Conservation (phyloP, 2,113 vertebrate species). For the Leuciscus idus region DNA sequence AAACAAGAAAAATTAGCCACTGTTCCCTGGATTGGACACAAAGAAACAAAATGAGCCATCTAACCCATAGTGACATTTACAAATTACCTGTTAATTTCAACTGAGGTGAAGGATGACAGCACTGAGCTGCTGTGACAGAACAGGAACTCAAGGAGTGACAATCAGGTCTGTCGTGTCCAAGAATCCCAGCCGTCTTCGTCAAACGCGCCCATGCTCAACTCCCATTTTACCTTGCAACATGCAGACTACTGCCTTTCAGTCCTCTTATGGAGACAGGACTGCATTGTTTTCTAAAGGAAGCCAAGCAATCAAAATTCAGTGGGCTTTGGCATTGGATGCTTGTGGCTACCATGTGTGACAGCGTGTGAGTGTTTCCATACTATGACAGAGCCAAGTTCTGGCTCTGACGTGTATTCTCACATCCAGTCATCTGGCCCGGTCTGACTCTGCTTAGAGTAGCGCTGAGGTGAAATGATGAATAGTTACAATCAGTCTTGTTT, state of each 20-base stretch:
- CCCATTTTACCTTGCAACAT: constrained; percentile 56
- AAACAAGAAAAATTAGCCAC: constrained; percentile 98
- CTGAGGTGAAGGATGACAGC: constrained; percentile 98
- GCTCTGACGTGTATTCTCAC: constrained; percentile 27
- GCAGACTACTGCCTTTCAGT: constrained; percentile 59
- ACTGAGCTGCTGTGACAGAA: constrained; percentile 95
- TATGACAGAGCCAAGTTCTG: constrained; percentile 11
- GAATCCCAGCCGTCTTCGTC: constrained; percentile 77
- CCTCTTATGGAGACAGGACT: constrained; percentile 24
- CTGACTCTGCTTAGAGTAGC: constrained; percentile 60
- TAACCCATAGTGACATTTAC: constrained; percentile 99
- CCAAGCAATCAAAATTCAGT: constrained; percentile 7
- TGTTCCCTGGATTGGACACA: constrained; percentile 91
- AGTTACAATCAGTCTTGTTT: constrained; percentile 79
- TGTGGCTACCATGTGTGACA: not conserved
- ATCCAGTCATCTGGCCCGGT: constrained; percentile 21
- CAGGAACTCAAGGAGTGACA: constrained; percentile 88
- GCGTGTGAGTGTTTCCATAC: not conserved
- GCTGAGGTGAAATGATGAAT: constrained; percentile 69
- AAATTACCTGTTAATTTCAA: constrained; percentile 99
- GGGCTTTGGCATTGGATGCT: not conserved
- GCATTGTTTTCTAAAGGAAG: constrained; percentile 18
- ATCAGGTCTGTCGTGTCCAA: constrained; percentile 84
- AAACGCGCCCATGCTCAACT: constrained; percentile 70
- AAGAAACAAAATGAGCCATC: constrained; percentile 97